These are phyloP conservation scores for Sepioteuthis lessoniana DNA, from an alignment of 2,888 invertebrate genomes.

Conservation along the genomic window DNA sequence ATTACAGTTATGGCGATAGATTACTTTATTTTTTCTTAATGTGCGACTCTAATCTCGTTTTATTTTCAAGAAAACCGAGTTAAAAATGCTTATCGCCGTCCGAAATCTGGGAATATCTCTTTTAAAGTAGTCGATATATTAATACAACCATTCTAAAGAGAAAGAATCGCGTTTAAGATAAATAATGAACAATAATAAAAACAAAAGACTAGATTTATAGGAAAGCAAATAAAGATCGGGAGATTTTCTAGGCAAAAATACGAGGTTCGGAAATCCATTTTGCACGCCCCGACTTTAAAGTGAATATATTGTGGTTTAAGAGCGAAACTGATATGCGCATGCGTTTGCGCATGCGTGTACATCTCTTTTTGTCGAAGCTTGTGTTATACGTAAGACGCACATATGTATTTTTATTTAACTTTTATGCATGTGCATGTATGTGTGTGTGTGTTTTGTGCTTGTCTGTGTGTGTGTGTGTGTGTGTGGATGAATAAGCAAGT, in stretches of 20 bases:
- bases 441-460: too few relatives aligned
- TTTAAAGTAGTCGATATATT: not conserved
- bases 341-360: not conserved
- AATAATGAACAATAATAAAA: not conserved
- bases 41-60: not conserved
- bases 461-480: not conserved
- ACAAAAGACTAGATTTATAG: conserved; percentile 33
- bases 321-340: not conserved
- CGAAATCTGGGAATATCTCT: not conserved
- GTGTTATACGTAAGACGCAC: not conserved
- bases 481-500: not conserved
- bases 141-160: not conserved
- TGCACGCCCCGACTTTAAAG: not conserved
- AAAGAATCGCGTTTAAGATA: not conserved
- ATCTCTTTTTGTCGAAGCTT: not conserved
- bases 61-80: not conserved
- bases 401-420: too few relatives aligned
- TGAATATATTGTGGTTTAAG: conserved; percentile 17
- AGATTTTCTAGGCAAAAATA: not conserved
- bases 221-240: not conserved
- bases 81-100: not conserved
- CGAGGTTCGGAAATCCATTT: conserved; percentile 23
- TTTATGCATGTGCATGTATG: not conserved
- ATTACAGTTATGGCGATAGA: not conserved
- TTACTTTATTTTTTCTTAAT: not conserved